Base-by-base conservation (phyloP, 2,797 vertebrate species). In the Scolopax rusticola region DNA sequence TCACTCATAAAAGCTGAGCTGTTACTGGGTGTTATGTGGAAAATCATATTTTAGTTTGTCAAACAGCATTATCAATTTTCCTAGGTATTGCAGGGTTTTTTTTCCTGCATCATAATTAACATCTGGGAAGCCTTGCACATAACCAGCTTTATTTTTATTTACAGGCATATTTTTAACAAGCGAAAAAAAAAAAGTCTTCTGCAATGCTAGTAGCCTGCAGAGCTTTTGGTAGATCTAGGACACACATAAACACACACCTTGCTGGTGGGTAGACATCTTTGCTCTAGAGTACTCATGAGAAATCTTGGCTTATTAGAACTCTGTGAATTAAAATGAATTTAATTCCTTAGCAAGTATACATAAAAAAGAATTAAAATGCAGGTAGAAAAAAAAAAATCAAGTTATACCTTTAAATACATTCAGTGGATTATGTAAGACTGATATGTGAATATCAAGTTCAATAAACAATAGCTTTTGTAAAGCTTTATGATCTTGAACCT, bases 1-100 rank as follows among this genome's bases (percentile, higher is more conserved):
- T 76, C 67, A 82, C 40, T 79, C 38, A 6, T 81, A 83, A 89
- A 95, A 78, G 80, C 61, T 69, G n/a, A 96, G 68, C 48, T 74
- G 16, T 89, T 89, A 56, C 56, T 70, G 33, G 40, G 90, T 87
- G 36, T 80, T 93, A 51, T 28, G 30, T 51, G 87, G 63, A 87
- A 96, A 92, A 54, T 47, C 47, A 43, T 80, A n/a, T 43, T 90
- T 60, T 57, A 84, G 28, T 78, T 87, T 79, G 56, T 70, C 45
- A 63, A 94, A 68, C 10, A 77, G 11, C 12, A 83, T 36, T 84
- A 91, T 50, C 57, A 53, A n/a, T 77, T 73, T 59, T 53, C 53
- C 15, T 40, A 69, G 61, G 6, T 48, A 38, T 78, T 32, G 43
- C 36, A 88, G 10, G 41, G 4, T 40, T 56, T 80, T 77, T 59